Base-by-base conservation (phyloP, 37 sponge, comb jelly and placozoan species). In the Petrosia ficiformis region DNA sequence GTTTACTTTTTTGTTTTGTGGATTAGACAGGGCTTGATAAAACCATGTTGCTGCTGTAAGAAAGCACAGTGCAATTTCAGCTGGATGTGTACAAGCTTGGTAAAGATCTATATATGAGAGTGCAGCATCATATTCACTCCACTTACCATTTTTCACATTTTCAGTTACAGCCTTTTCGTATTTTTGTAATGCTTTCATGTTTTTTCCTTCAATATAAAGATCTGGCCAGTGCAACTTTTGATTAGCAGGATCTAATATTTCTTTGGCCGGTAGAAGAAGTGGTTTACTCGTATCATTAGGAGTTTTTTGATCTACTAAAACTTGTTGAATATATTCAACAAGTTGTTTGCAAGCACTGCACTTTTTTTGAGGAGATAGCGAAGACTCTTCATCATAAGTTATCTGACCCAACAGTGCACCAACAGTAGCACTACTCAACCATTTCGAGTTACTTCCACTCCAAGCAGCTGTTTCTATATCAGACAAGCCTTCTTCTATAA, bases 21-120 rank as follows among this genome's bases (percentile, higher is more conserved):
- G 10, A 2, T 19, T 6, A 31, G 60, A 1, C 0, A 4, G 22
- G 0, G 14, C 6, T 59, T 79, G 73, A 31, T 78, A 35, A 3
- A 89, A 43, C 90, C 90, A 90, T 34, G 72, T 8, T 5, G 68
- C 67, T 48, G 90, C 90, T 72, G 52, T 70, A n/a, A 90, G 44
- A 39, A 80, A 77, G 61, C 77, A 84, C 0, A 81, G 31, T 1
- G 60, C 63, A 4, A 71, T 34, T 71, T 90, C 80, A 31, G 90
- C 70, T 25, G 90, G 74, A 74, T 90, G 90, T 1, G 37, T 39
- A 67, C 81, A 76, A 3, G 67, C 78, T 30, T 43, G 73, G 2
- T 76, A 24, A 26, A 71, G 73, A 42, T 90, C 90, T n/a, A 90
- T 48, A 59, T 80, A 80, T 16, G 90, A 81, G 60, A 75, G 22